Evolutionary conservation across 2,113 vertebrate species (phyloP).

Genomic region (Jaculus jaculus): DNA sequence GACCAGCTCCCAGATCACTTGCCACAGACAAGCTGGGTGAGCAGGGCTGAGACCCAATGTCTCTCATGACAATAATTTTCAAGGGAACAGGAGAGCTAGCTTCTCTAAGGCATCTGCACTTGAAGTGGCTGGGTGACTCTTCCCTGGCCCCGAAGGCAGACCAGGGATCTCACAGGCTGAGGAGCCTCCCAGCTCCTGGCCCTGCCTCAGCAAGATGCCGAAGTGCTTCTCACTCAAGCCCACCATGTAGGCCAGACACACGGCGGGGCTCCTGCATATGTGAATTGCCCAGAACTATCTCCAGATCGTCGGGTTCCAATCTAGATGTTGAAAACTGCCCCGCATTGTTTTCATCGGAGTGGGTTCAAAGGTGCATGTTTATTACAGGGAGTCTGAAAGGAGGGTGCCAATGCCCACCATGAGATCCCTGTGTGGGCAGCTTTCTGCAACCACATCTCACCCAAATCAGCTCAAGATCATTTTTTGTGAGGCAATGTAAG

Average conservation of each 20-base stretch:
- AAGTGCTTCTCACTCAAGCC: not conserved
- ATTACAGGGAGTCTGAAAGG: not conserved
- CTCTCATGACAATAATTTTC: not conserved
- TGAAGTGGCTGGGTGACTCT: not conserved
- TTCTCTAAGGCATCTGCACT: not conserved
- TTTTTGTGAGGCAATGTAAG: not conserved
- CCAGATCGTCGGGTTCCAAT: not conserved
- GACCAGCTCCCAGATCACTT: not conserved
- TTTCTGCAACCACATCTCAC: not conserved
- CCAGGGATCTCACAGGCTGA: not conserved
- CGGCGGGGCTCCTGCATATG: not conserved
- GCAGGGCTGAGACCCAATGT: not conserved
- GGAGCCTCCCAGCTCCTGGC: fast-evolving
- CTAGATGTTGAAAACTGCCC: not conserved
- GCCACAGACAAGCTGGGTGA: not conserved
- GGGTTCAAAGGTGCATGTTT: not conserved
- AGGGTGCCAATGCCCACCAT: not conserved
- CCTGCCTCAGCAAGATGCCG: not conserved
- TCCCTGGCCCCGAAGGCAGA: not conserved
- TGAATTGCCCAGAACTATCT: not conserved
- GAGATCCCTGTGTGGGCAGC: not conserved
- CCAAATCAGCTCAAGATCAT: not conserved
- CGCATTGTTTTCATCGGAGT: not conserved
- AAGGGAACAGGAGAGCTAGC: no score
- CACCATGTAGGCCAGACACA: not conserved